Evolutionary conservation across 2,113 vertebrate species (phyloP), one percentile per base, ranked within the genome.

Genomic region (Xiphophorus hellerii): DNA sequence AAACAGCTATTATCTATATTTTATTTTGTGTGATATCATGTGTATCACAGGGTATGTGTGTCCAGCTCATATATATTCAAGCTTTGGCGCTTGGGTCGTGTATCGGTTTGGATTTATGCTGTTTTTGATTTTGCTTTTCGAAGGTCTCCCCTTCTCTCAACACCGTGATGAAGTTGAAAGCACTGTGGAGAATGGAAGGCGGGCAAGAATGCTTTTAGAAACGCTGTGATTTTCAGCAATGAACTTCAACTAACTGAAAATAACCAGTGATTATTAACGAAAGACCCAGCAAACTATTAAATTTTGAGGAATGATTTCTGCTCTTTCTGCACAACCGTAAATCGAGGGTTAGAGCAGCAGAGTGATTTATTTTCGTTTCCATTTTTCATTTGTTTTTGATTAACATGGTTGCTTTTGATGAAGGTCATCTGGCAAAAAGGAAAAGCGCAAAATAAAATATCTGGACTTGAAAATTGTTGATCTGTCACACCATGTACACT

Each of bases 1-100:
- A 83, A 87, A 86, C 76, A 29, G 68, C 82, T 89, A 88, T 85
- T 82, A 81, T 80, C 71, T 66, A 61, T 86, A 80, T 90, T 88
- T 87, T 73, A 73, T 79, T 80, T 60, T 80, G 82, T 84, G 79
- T 68, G 62, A 62, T 48, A 54, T 44, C 5, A 4, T 39, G 22
- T 71, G 61, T 69, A 33, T 67, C 28, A 68, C 29, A 1, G 17
- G 39, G 4, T 9, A 22, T 39, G 48, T 67, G 64, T 77, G 66
- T 39, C 30, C n/a, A 9, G 69, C 69, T 78, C 74, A 77, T 81
- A 60, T 33, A 76, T 31, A 75, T 35, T 73, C 60, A 9, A 64
- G 70, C 73, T 73, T 61, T 68, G 54, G 60, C 42, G 64, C 33
- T 62, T 66, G 20, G 33, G 44, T 66, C 31, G 58, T 67, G 68